These are phyloP conservation scores for Aphelocoma californica DNA, from an alignment of 2,797 vertebrate genomes.

Conservation along the genomic window DNA sequence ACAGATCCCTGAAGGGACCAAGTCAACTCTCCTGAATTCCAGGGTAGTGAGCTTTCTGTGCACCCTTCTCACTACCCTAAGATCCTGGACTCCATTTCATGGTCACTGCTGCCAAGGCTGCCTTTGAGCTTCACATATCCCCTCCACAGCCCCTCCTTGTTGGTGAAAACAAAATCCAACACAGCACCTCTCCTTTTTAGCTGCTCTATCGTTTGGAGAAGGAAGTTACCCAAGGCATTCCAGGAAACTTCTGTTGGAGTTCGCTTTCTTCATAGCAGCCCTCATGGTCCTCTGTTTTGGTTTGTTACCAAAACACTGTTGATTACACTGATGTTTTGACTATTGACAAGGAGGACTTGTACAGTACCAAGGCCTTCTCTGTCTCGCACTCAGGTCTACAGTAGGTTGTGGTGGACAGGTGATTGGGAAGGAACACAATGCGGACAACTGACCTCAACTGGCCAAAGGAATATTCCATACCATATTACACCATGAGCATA, in stretches of 20 bases:
- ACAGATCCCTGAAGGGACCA: background rate
- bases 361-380: background rate
- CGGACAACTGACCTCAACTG: background rate
- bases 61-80: background rate
- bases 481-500: background rate
- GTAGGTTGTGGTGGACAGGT: background rate
- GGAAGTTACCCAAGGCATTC: background rate
- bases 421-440: background rate
- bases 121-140: background rate
- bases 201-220: background rate
- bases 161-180: background rate
- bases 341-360: too few species aligned
- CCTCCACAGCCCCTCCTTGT: background rate
- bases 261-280: background rate
- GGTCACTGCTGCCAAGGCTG: background rate
- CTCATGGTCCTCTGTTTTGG: background rate
- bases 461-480: background rate
- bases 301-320: background rate
- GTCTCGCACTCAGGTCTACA: background rate
- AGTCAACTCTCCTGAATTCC: background rate
- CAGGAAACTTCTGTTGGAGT: background rate
- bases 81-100: background rate
- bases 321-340: background rate
- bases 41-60: fast-evolving
- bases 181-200: background rate